Conservation (phyloP, 2,113 vertebrate genomes). For the Smithornis capensis region DNA sequence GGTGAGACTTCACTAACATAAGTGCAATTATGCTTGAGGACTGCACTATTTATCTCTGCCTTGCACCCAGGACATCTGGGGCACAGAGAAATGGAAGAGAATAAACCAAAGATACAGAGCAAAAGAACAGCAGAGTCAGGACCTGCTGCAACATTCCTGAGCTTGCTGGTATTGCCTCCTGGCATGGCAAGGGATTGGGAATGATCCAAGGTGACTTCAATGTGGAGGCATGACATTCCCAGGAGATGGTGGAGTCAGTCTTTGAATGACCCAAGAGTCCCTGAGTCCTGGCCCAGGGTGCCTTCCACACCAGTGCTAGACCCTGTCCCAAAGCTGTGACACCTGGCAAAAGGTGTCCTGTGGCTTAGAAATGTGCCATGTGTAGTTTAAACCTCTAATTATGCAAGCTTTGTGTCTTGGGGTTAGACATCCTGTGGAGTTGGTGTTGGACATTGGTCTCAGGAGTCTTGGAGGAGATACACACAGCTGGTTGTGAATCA, state of each 20-base stretch:
- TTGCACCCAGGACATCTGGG: not conserved
- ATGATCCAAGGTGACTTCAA: not conserved
- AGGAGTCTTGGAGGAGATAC: not conserved
- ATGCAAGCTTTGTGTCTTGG: not conserved
- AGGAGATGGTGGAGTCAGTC: not conserved
- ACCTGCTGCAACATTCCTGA: not conserved
- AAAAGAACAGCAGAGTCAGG: not conserved
- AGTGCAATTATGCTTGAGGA: not conserved
- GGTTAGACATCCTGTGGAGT: not conserved
- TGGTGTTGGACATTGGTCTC: not conserved
- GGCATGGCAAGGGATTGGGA: not conserved
- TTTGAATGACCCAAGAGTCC: not conserved
- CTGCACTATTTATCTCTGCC: not conserved
- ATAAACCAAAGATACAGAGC: not conserved
- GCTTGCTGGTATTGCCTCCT: not conserved
- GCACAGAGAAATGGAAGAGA: not conserved
- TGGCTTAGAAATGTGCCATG: not conserved
- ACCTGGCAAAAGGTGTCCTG: not conserved
- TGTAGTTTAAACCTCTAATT: not conserved
- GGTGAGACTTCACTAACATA: not conserved
- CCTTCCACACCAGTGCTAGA: not conserved
- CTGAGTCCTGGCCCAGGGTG: not conserved
- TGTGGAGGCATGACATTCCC: accelerated
- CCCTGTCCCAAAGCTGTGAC: not conserved
- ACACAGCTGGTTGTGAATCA: not conserved